Base-by-base conservation (phyloP, 1,140 invertebrate species). In the Drosophila ambigua region DNA sequence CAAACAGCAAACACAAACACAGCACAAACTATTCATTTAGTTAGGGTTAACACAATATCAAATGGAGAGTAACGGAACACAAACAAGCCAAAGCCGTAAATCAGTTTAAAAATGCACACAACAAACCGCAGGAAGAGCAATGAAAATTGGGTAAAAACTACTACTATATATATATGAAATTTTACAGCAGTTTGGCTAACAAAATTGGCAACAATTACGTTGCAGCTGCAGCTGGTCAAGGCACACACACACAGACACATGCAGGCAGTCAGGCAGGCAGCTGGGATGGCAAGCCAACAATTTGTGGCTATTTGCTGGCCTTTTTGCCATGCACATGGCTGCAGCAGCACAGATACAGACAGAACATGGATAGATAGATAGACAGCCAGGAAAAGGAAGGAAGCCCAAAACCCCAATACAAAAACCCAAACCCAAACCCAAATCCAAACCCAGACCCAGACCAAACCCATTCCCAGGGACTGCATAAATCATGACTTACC, bases 401-500 rank as follows among this genome's bases (percentile, higher is more conserved):
- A 20, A 20, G 16, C 7, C 15, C 45, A 16, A 31, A 31, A 8
- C 28, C 28, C 31, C 31, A 8, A 31, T 9, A 31, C 7, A 8
- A 50, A 23, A n/a, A 2, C 2, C 26, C 41, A n/a, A 48, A 2
- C 2, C 26, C 41, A n/a, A 48, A 9, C 28, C 8, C 13, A 35
- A 43, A n/a, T 11, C 6, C 9, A 9, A 4, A 53, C 15, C 44
- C 24, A 16, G 16, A 26, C 48, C n/a, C 58, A 53, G 28, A 24
- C 24, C 28, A 6, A 26, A 41, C 4, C 4, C 35, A 39, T 13
- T 39, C 35, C 35, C 35, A 39, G 35, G 35, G 35, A 82, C 75
- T 92, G 85, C 85, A 89, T 89, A 89, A 89, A 89, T 89, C 85
- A 85, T 90, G 81, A 91, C 93, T 93, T 92, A 94, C 93, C 81